Percentiles rank a stretch among this genome's conserved stretches.
These are phyloP conservation scores for Drosophila pegasa DNA, from an alignment of 2,888 invertebrate genomes.

Conservation along the genomic window DNA sequence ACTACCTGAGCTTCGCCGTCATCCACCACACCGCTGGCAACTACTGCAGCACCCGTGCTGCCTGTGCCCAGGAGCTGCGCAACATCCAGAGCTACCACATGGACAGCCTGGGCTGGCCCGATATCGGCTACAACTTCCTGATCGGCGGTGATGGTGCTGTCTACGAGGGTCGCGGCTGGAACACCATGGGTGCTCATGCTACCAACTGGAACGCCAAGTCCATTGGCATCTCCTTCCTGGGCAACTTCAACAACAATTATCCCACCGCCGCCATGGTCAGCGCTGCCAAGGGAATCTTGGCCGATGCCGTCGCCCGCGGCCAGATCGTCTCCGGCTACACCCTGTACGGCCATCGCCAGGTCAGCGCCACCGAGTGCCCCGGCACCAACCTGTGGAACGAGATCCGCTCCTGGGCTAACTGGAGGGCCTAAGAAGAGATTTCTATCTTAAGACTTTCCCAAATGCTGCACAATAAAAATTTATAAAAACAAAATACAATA, in stretches of 20 bases:
- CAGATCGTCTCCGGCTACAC: slow-evolving; percentile 52
- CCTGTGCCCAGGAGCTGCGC: slow-evolving; percentile 66
- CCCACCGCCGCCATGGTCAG: slow-evolving; percentile 58
- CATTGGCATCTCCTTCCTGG: slow-evolving; percentile 78
- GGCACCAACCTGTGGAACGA: slow-evolving; percentile 74
- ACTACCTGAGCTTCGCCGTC: slow-evolving; percentile 56
- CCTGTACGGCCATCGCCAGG: slow-evolving; percentile 77
- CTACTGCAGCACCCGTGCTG: slow-evolving; percentile 58
- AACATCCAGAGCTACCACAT: slow-evolving; percentile 77
- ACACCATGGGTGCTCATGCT: slow-evolving; percentile 72
- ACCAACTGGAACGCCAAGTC: slow-evolving; percentile 69
- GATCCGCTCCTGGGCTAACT: slow-evolving; percentile 77
- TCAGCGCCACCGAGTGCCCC: slow-evolving; percentile 75
- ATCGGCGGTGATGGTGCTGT: slow-evolving; percentile 77
- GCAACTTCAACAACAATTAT: slow-evolving; percentile 60
- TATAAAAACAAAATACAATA: slow-evolving; percentile 16
- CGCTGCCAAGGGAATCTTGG: slow-evolving; percentile 63
- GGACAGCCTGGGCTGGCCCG: slow-evolving; percentile 67
- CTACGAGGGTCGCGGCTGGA: slow-evolving; percentile 76
- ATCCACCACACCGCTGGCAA: slow-evolving; percentile 70
- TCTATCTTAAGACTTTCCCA: not conserved
- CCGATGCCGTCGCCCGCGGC: slow-evolving; percentile 57
- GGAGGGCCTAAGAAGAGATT: slow-evolving; percentile 47
- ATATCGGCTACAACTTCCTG: slow-evolving; percentile 78
- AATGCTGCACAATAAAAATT: slow-evolving; percentile 21